Base-by-base conservation (phyloP, 2,888 invertebrate genomes). In the Tiliacea aurago region DNA sequence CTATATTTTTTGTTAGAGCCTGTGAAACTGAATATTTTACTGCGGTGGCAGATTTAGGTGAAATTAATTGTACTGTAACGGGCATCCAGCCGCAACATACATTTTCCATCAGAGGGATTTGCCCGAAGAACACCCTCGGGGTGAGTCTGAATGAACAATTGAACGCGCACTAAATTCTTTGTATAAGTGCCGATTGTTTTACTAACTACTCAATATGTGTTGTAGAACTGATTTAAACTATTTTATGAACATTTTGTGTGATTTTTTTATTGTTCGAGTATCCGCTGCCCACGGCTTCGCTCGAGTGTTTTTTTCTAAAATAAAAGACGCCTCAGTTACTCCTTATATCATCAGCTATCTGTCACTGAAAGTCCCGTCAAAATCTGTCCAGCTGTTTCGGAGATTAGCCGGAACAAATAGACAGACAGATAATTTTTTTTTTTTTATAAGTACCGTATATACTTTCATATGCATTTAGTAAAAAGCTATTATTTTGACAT, bases 101-200 rank as follows among this genome's bases (percentile, higher is more conserved):
- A 94, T 93, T 93, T 92, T 91, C 93, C 94, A 94, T 94, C 94
- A 93, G 92, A 93, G 91, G 93, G 92, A 89, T 91, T 91, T 89
- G 86, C 84, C 86, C 87, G 85, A 67, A 82, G 86, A 89, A 88
- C 87, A 86, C 80, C 88, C 84, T 83, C 61, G 71, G 85, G 88
- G 86, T 76, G 77, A 56, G 62, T 73, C 78, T 76, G 80, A 82
- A 84, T 81, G 80, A 84, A 83, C 85, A 83, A 80, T 83, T 86
- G 80, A 73, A 82, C 73, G 73, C 62, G 65, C 73, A 77, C 78
- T 85, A 79, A 84, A 87, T 82, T 86, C 86, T 86, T 80, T 80
- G 80, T 73, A 71, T 70, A 75, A 78, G 62, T 65, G 65, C n/a
- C 70, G 69, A 79, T 84, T 88, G 81, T 83, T 79, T 67, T 49